These are phyloP conservation scores for Phalacrocorax brasilianus DNA, from an alignment of 2,113 vertebrate species.

Conservation along the genomic window DNA sequence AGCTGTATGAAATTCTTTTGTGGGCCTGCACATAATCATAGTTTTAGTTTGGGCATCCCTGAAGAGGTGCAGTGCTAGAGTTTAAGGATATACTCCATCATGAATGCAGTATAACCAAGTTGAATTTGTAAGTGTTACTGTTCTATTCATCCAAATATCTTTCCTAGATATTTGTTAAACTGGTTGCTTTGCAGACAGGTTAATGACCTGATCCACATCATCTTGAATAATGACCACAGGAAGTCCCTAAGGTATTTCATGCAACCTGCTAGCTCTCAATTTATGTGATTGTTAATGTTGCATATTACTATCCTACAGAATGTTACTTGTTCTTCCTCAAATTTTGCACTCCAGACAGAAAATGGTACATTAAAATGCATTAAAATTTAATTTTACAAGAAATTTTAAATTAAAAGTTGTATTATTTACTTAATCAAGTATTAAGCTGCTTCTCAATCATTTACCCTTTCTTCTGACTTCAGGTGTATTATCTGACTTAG, in stretches of 20 bases:
- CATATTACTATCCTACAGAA: neutral
- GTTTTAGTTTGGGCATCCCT: neutral
- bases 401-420: neutral
- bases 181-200: neutral
- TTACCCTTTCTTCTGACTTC: neutral
- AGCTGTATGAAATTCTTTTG: neutral
- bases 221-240: neutral
- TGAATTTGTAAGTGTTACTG: neutral
- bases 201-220: neutral
- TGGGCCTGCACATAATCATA: neutral
- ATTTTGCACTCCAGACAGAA: neutral
- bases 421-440: neutral
- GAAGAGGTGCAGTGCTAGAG: neutral
- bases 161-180: neutral
- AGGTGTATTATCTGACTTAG: neutral
- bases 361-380: neutral
- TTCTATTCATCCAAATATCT: neutral
- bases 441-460: neutral
- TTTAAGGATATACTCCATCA: neutral
- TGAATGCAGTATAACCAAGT: neutral
- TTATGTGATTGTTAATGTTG: neutral
- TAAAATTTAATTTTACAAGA: neutral
- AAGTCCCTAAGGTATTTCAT: neutral
- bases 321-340: neutral
- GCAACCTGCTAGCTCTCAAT: neutral